These are phyloP conservation scores for Rhea pennata DNA, from an alignment of 2,113 vertebrate genomes.

Conservation along the genomic window DNA sequence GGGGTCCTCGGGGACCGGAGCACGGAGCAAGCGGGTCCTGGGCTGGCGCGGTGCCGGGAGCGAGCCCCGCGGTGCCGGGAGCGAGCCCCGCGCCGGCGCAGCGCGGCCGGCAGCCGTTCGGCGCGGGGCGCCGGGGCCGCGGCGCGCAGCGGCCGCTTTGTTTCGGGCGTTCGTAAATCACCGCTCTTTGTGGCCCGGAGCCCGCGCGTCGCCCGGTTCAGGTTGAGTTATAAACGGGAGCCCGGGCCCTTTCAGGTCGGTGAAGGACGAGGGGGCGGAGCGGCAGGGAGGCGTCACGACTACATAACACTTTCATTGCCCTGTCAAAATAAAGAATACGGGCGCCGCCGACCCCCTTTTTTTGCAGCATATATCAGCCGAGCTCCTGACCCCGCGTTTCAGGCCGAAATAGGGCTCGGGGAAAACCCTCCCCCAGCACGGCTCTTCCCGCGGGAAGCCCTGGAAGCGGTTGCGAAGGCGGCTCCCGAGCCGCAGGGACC, in stretches of 20 bases:
- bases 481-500: background rate
- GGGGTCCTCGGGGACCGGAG: too few species aligned
- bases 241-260: slow-evolving; percentile 51
- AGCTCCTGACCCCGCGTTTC: background rate
- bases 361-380: slow-evolving; percentile 15
- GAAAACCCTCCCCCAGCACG: background rate
- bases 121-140: too few species aligned
- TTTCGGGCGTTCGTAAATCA: background rate
- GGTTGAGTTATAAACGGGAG: slow-evolving; percentile 44
- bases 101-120: too few species aligned
- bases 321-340: slow-evolving; percentile 59
- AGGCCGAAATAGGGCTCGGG: background rate
- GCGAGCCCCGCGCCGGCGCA: too few species aligned
- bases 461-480: background rate
- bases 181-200: slow-evolving; percentile 13
- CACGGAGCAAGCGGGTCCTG: too few species aligned
- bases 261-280: slow-evolving; percentile 42
- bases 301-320: slow-evolving; percentile 61
- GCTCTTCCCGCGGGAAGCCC: too few species aligned
- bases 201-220: background rate
- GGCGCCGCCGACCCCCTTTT: background rate
- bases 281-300: slow-evolving; percentile 41
- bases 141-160: too few species aligned
- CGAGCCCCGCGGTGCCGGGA: too few species aligned
- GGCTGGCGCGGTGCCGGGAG: too few species aligned